Evolutionary conservation across 2,113 vertebrate species (phyloP).

Genomic region (Pontoporia blainvillei): DNA sequence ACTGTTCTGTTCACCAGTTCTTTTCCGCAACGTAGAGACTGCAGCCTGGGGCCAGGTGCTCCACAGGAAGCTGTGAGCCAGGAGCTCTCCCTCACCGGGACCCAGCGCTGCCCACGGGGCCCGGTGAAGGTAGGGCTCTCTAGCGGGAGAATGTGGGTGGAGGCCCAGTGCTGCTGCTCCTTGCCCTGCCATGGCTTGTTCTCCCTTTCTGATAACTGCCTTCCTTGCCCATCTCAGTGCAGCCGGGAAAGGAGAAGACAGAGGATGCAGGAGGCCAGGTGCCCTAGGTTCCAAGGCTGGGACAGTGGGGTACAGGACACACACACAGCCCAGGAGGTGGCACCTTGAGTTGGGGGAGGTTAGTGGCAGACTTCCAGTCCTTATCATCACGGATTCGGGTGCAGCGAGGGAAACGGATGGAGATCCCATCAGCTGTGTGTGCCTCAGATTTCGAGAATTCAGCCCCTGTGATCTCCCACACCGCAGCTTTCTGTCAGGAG

Average conservation of each 20-base stretch:
- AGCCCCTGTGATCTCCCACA: slow-evolving; percentile 98
- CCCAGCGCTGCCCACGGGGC: not conserved
- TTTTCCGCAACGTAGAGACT: not conserved
- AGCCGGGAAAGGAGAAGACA: not conserved
- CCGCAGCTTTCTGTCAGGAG: slow-evolving; percentile 87
- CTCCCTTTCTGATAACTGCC: not conserved
- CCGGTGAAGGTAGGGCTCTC: not conserved
- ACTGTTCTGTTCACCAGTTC: not conserved
- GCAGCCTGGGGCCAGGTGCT: not conserved
- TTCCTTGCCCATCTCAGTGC: not conserved
- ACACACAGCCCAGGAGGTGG: fast-evolving
- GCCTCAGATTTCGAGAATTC: slow-evolving; percentile 97
- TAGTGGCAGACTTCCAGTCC: slow-evolving; percentile 95
- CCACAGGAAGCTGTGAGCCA: no score
- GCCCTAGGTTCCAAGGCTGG: not conserved
- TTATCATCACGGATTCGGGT: slow-evolving; percentile 97
- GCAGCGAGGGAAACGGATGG: slow-evolving; percentile 97
- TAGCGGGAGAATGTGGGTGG: not conserved
- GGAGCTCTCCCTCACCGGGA: not conserved
- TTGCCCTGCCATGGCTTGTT: not conserved
- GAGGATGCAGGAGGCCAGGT: not conserved
- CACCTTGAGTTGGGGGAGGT: slow-evolving; percentile 93
- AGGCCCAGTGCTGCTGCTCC: not conserved
- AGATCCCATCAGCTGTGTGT: slow-evolving; percentile 97
- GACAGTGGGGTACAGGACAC: not conserved